A percentile compares a stretch with the other conserved stretches of the same genome.
These are phyloP conservation scores for Plecotus auritus DNA, from an alignment of 2,113 vertebrate species.

Conservation along the genomic window DNA sequence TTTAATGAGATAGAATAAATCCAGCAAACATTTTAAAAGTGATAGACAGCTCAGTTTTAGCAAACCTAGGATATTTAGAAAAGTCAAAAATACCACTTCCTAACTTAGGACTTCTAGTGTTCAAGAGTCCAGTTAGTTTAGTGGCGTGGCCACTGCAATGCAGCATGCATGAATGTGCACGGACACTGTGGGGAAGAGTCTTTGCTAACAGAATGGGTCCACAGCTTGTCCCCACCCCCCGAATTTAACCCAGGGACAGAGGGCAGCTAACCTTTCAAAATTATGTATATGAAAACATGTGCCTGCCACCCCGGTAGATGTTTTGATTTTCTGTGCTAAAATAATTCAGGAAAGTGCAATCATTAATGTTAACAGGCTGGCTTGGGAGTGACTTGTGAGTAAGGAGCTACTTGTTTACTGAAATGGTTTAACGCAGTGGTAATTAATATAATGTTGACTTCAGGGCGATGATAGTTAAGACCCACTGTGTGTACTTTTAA, in stretches of 20 bases:
- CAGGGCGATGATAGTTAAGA: conserved; percentile 43
- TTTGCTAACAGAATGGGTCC: background rate
- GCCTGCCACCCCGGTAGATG: background rate
- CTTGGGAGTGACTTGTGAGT: conserved; percentile 26
- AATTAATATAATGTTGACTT: conserved; percentile 61
- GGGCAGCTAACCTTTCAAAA: conserved; percentile 51
- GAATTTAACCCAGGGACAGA: background rate
- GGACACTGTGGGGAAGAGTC: background rate
- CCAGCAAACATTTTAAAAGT: conserved; percentile 14
- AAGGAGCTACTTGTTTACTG: conserved; percentile 42
- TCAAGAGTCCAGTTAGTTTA: conserved; percentile 15
- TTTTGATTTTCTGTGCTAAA: conserved; percentile 44
- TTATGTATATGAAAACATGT: conserved; percentile 49
- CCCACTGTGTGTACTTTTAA: conserved; percentile 56
- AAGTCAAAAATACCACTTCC: background rate
- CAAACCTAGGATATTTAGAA: background rate
- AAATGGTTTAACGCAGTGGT: conserved; percentile 45
- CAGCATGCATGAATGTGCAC: background rate
- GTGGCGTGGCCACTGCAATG: background rate
- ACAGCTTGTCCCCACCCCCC: background rate
- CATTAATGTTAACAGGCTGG: conserved; percentile 44
- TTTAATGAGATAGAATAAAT: background rate
- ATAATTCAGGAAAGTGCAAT: background rate
- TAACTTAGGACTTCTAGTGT: background rate
- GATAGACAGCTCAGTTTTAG: background rate